Conservation (phyloP, 2,888 invertebrate species). For the Melieria crassipennis region DNA sequence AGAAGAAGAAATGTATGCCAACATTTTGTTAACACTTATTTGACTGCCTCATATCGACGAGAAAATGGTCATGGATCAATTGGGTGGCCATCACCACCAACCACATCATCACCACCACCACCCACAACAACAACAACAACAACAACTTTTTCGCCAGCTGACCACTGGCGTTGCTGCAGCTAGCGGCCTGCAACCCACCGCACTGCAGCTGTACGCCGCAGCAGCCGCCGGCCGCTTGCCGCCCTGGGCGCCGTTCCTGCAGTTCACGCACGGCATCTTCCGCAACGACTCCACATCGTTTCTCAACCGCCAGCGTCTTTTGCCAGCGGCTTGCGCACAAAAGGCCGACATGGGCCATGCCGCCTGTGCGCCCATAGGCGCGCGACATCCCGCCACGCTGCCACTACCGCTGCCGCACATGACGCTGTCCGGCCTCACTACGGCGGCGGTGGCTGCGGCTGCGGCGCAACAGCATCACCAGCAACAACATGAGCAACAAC, state of each 20-base stretch:
- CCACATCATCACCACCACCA: conserved; percentile 46
- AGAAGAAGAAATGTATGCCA: too few species aligned
- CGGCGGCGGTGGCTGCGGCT: conserved; percentile 35
- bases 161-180: not conserved
- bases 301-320: not conserved
- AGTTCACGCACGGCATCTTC: conserved; percentile 49
- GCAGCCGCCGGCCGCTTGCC: conserved; percentile 68
- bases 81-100: not conserved
- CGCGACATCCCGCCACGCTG: not conserved
- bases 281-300: not conserved
- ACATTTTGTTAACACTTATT: too few species aligned
- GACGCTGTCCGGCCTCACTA: conserved; percentile 37
- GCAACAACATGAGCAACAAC: not conserved
- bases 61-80: conserved; percentile 20
- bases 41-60: too few species aligned
- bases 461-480: conserved; percentile 7
- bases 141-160: conserved; percentile 63
- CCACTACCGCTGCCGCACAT: conserved; percentile 48
- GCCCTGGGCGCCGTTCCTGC: conserved; percentile 72
- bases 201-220: conserved; percentile 76
- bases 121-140: conserved; percentile 66
- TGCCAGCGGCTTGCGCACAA: not conserved
- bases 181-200: conserved; percentile 61
- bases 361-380: conserved; percentile 17
- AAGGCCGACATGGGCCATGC: conserved; percentile 3